Evolutionary conservation across 2,797 vertebrate species (phyloP), one percentile per base, ranked within the genome.

Genomic region (Squalus acanthias): DNA sequence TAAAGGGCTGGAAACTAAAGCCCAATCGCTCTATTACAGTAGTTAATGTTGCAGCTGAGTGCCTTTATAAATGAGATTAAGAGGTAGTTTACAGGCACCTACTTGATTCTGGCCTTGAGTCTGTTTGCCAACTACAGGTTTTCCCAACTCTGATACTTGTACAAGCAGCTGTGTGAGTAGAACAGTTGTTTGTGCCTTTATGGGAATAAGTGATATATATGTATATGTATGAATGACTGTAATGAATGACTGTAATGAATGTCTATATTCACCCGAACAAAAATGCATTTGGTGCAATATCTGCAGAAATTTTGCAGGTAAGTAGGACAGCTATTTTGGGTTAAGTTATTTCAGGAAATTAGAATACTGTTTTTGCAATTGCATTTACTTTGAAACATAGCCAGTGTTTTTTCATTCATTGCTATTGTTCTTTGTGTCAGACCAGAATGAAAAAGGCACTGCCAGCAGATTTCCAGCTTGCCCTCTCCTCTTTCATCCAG

Each of bases 1-100:
- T 57, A 50, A 72, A 95, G 46, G 5, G 69, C 94, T 95, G 46
- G 26, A 74, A 95, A 15, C 93, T 72, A 53, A 53, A 39, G 46
- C 26, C 24, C 50, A 26, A 5, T 57, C 17, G 39, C 33, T 46
- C n/a, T 93, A 46, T 69, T 93, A 24, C 17, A 7, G n/a, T 67
- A 15, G 60, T 67, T n/a, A 93, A 67, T 69, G 91, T 93, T 93
- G 46, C 63, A 67, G n/a, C 63, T 93, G n/a, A 39, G 91, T 93
- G 20, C 7, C 91, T 93, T 93, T 39, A 24, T 69, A 93, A 67
- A 20, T 93, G 65, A 93, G 33, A 67, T 93, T 69, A n/a, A 39
- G 63, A 93, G 63, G 12, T 69, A 46, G 20, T 93, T 93, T 93
- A 39, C 63, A 22, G 63, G 63, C 60, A 0, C 26, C 26, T 93